Percentiles rank a stretch among this genome's conserved stretches.
These are phyloP conservation scores for Loxodonta africana DNA, from an alignment of 2,113 vertebrate species.

Conservation along the genomic window DNA sequence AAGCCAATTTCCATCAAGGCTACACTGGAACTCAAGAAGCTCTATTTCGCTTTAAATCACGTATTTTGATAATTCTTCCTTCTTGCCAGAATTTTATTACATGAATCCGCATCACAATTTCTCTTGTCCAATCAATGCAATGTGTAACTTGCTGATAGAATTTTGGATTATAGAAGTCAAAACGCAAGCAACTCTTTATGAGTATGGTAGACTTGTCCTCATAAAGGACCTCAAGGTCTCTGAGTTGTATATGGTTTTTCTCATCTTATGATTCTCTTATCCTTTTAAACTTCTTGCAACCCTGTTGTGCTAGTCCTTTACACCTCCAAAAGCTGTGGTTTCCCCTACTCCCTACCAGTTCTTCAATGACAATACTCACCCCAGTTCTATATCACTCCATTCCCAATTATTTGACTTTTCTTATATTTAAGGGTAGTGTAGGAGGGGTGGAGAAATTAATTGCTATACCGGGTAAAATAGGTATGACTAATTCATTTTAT, in stretches of 20 bases:
- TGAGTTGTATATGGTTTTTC: not conserved
- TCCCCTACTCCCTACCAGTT: not conserved
- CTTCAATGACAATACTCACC: rapidly evolving
- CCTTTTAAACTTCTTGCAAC: not conserved
- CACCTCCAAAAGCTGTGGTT: not conserved
- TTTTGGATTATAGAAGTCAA: not conserved
- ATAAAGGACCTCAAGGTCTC: not conserved
- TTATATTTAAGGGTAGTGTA: not conserved
- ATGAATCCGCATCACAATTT: not conserved
- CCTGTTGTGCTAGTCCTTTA: not conserved
- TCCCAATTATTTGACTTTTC: not conserved
- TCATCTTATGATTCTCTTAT: not conserved
- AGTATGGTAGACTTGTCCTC: not conserved
- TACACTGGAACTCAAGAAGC: not conserved
- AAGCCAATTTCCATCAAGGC: not conserved
- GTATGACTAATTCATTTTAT: no score
- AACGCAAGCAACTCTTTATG: not conserved
- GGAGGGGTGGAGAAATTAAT: not conserved
- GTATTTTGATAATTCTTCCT: not conserved
- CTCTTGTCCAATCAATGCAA: not conserved
- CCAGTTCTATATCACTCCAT: not conserved
- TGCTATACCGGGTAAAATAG: not conserved
- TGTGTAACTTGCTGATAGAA: not conserved
- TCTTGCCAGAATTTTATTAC: not conserved
- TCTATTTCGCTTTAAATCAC: not conserved